Percentiles rank a stretch among this genome's conserved stretches.
These are phyloP conservation scores for Eulimnadia texana DNA, from an alignment of 1,140 invertebrate genomes.

Conservation along the genomic window DNA sequence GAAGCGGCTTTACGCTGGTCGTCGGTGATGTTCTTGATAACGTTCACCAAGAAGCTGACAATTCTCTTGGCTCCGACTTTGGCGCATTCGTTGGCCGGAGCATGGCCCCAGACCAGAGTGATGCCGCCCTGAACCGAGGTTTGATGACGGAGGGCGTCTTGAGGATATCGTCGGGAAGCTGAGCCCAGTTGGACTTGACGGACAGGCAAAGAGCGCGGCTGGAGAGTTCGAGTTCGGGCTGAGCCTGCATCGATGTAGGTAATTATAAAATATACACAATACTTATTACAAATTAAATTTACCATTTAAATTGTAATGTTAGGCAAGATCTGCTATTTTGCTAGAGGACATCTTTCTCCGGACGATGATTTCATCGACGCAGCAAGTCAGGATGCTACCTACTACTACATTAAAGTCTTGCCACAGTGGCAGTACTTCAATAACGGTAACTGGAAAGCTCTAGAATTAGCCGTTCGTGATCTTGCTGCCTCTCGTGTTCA, in stretches of 20 bases:
- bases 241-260: slow-evolving; percentile 4
- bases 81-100: slow-evolving; percentile 7
- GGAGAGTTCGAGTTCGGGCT: not conserved
- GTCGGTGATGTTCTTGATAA: slow-evolving; percentile 1
- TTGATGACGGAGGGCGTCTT: slow-evolving; percentile 8
- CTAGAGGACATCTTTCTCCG: slow-evolving; percentile 23
- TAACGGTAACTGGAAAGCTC: slow-evolving; percentile 23
- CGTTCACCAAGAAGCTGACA: slow-evolving; percentile 4
- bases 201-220: slow-evolving; percentile 12
- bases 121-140: slow-evolving; percentile 7
- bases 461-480: slow-evolving; percentile 13
- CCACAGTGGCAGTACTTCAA: slow-evolving; percentile 24
- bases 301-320: not conserved
- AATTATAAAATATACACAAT: not conserved
- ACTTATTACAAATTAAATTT: not conserved
- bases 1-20: slow-evolving; percentile 12
- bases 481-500: not conserved
- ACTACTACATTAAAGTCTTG: slow-evolving; percentile 23
- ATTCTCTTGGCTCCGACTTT: not conserved
- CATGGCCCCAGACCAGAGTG: slow-evolving; percentile 10
- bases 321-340: slow-evolving; percentile 18
- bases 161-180: slow-evolving; percentile 11
- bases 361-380: slow-evolving; percentile 23
- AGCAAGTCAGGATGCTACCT: slow-evolving; percentile 22
- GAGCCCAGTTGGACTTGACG: slow-evolving; percentile 10